Base-by-base conservation (phyloP, 1,140 invertebrate species). In the Drosophila busckii region DNA sequence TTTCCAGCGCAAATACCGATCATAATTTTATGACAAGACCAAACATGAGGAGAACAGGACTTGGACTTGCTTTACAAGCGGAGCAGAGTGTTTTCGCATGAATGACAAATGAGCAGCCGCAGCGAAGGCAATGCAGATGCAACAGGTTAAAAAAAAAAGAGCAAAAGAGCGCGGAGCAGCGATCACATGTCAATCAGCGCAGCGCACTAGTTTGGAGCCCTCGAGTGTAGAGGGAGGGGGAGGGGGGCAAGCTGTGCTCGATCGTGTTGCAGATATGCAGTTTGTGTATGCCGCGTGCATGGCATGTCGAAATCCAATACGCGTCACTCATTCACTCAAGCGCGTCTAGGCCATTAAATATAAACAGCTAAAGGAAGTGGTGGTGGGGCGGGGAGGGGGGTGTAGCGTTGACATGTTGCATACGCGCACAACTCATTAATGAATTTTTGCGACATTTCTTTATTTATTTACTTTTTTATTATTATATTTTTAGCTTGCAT, bases 171-270 rank as follows among this genome's bases (percentile, higher is more conserved):
- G 9, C 17, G 44, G 50, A 54, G 54, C 46, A 42, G 65, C 64
- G 75, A 80, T 82, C 75, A 82, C 75, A 82, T 82, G 75, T 82
- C 75, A 82, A 82, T 82, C 75, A 83, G 70, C 65, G 17, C 8
- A 28, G 41, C 9, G 7, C 15, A 29, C 12, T 19, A 17, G 26
- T 23, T 31, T 35, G 42, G 28, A 22, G 31, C 52, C 34, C 25
- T 46, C 40, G 38, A 26, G 19, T 15, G n/a, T 6, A 2, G 15
- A 12, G 7, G 10, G 4, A 9, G 23, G 34, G 38, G 29, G 20
- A 23, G 28, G 41, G 19, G 23, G 4, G 22, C n/a, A 15, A 31
- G 44, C 16, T 23, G 28, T 46, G 62, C 31, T 46, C 58, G 73
- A 78, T 80, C 75, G 73, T 68, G 73, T 78, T 80, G 73, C 73